Percentiles rank a stretch among this genome's conserved stretches.
Conservation (phyloP, 2,113 vertebrate genomes). For the Planiliza haematocheilus region DNA sequence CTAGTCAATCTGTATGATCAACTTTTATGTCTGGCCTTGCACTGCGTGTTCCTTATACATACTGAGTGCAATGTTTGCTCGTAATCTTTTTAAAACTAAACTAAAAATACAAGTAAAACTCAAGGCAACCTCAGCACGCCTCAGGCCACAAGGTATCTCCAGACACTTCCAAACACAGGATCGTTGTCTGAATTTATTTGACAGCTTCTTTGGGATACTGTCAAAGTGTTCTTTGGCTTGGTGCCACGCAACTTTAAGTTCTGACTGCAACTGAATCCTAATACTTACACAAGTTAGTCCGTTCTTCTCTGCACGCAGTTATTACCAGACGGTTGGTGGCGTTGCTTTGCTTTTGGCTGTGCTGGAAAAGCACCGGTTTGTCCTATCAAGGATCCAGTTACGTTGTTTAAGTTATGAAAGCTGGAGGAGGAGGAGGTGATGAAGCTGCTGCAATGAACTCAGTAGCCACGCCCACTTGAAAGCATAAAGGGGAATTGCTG, state of each 20-base stretch:
- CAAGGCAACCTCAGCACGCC: slow-evolving; percentile 28
- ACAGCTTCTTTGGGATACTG: slow-evolving; percentile 10
- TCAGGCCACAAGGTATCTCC: slow-evolving; percentile 34
- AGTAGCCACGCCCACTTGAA: no score
- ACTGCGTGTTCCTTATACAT: not conserved
- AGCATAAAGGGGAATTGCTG: no score
- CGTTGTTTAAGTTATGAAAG: no score
- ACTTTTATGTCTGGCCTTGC: no score
- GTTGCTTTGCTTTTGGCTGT: not conserved
- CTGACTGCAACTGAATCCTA: slow-evolving; percentile 29
- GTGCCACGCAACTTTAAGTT: slow-evolving; percentile 1
- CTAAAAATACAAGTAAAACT: slow-evolving; percentile 11
- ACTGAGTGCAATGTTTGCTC: slow-evolving; percentile 33
- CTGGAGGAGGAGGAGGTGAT: no score
- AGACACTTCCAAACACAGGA: slow-evolving; percentile 13
- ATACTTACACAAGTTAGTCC: not conserved
- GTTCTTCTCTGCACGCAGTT: not conserved
- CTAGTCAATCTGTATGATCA: not conserved
- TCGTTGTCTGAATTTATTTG: slow-evolving; percentile 21
- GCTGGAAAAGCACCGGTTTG: not conserved
- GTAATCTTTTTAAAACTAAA: slow-evolving; percentile 1
- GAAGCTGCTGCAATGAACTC: no score
- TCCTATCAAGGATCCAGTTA: not conserved
- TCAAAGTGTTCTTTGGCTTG: slow-evolving; percentile 22
- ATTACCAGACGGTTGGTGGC: not conserved